Evolutionary conservation across 2,113 vertebrate genomes (phyloP).

Genomic region (Ctenomys sociabilis): DNA sequence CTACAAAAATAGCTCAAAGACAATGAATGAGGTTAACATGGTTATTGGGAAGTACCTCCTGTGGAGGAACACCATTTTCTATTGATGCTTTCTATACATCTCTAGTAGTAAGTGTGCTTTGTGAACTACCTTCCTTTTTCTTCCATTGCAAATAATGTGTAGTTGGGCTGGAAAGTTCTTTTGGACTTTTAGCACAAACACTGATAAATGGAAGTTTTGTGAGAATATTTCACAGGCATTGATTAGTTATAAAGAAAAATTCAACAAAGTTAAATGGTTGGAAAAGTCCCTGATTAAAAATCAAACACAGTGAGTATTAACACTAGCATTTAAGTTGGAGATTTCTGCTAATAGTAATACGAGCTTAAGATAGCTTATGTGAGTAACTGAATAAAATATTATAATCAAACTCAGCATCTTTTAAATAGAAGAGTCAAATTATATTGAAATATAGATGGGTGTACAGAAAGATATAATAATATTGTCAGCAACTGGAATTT

Average conservation of each 20-base stretch:
- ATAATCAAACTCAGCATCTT: not conserved
- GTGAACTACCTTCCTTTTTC: not conserved
- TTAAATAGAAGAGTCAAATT: conserved; percentile 14
- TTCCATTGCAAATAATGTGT: conserved; percentile 2
- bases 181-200: not conserved
- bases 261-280: not conserved
- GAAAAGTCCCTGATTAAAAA: conserved; percentile 33
- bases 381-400: conserved; percentile 34
- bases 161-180: not conserved
- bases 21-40: not conserved
- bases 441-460: not conserved
- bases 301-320: conserved; percentile 3
- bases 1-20: not conserved
- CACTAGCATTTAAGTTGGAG: conserved; percentile 7
- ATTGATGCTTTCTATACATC: not conserved
- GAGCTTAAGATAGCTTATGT: not conserved
- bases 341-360: conserved; percentile 27
- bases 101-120: conserved; percentile 18
- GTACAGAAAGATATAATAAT: not conserved
- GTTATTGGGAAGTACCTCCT: not conserved
- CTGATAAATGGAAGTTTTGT: not conserved
- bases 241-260: conserved; percentile 27
- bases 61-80: not conserved
- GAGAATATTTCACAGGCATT: not conserved
- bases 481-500: not conserved